A percentile compares a stretch with the other conserved stretches of the same genome.
These are phyloP conservation scores for Dysmachus trigonus DNA, from an alignment of 2,888 invertebrate species.

Conservation along the genomic window DNA sequence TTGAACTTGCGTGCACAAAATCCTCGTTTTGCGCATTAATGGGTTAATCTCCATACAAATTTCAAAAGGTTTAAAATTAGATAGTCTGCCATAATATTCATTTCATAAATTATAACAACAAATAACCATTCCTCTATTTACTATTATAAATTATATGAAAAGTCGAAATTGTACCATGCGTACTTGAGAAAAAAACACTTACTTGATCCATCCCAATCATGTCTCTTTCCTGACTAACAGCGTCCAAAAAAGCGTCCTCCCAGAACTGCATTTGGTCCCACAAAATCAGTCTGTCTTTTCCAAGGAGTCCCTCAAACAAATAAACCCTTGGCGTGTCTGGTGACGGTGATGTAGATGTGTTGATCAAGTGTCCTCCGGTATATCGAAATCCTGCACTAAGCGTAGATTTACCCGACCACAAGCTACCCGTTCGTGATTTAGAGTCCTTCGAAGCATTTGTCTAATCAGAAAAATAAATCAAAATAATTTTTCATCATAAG, in stretches of 20 bases:
- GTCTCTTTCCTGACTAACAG: slow-evolving; percentile 96
- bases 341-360: slow-evolving; percentile 86
- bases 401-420: slow-evolving; percentile 93
- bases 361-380: slow-evolving; percentile 84
- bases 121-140: too few relatives aligned
- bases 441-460: slow-evolving; percentile 68
- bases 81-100: too few relatives aligned
- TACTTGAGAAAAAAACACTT: slow-evolving; percentile 19
- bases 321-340: slow-evolving; percentile 91
- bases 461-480: slow-evolving; percentile 50
- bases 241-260: slow-evolving; percentile 99
- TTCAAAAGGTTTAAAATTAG: too few relatives aligned
- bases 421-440: slow-evolving; percentile 85
- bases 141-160: too few relatives aligned
- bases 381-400: slow-evolving; percentile 87
- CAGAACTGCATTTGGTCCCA: slow-evolving; percentile 99
- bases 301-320: slow-evolving; percentile 85
- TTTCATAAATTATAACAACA: too few relatives aligned
- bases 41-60: too few relatives aligned
- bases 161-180: too few relatives aligned
- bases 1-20: too few relatives aligned
- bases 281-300: slow-evolving; percentile 75
- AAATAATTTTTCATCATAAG: not conserved
- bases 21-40: too few relatives aligned
- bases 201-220: slow-evolving; percentile 99